phyloP scores from a whole-genome alignment of 1,140 invertebrate species.

The Leptinotarsa lineolata region DNA sequence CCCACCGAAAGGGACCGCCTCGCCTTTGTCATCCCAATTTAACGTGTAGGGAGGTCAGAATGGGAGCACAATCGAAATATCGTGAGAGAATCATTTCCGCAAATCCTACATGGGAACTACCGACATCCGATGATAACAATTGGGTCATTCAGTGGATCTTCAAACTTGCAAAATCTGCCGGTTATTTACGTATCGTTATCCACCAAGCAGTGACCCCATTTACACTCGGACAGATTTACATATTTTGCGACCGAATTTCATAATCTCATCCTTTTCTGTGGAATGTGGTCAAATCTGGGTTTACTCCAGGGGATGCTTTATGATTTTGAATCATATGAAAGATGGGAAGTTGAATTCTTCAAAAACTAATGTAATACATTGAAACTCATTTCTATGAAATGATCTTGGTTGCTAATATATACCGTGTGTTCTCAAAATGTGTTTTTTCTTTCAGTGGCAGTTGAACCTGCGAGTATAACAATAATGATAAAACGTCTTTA shows the following conservation, averaged over 20 bases:
- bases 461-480: too few relatives aligned
- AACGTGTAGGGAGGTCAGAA: constrained; percentile 4
- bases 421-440: too few relatives aligned
- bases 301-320: too few relatives aligned
- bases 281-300: neutral
- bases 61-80: constrained; percentile 2
- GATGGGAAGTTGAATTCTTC: too few relatives aligned
- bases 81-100: constrained; percentile 3
- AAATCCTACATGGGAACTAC: neutral
- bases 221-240: neutral
- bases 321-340: too few relatives aligned
- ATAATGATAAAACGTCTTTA: too few relatives aligned
- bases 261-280: neutral
- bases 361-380: too few relatives aligned
- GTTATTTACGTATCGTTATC: neutral
- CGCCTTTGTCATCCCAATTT: constrained; percentile 2
- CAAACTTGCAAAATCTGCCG: constrained; percentile 8
- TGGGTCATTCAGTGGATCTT: constrained; percentile 8
- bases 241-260: neutral
- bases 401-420: too few relatives aligned
- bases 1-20: neutral
- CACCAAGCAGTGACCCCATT: neutral
- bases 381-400: too few relatives aligned
- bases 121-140: constrained; percentile 5
- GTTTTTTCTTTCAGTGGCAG: too few relatives aligned